Evolutionary conservation across 2,797 vertebrate genomes (phyloP), one percentile per base, ranked within the genome.

Genomic region (Propithecus deckenii): DNA sequence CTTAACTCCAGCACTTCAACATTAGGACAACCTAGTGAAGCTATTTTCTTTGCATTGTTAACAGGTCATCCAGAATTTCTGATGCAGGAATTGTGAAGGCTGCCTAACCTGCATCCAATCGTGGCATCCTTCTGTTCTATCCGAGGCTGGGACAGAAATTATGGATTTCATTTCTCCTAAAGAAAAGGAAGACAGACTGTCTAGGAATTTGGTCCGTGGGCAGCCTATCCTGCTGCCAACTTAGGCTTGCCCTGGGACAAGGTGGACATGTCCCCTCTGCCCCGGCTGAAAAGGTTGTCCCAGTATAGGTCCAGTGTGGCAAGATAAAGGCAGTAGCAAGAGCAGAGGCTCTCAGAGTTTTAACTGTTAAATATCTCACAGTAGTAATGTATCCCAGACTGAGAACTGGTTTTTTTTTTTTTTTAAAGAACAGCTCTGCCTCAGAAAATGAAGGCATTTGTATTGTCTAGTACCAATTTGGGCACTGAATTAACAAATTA

Each of bases 151-250:
- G 41, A 52, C 30, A 65, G 52, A 72, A 50, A 18, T 30, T 30
- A 14, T 9, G 32, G 17, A 8, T 30, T 43, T 84, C n/a, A 65
- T 65, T 65, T 30, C 20, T 85, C 32, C 41, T 72, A 18, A 80
- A 90, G 32, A 63, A 55, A 46, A 72, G 74, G 32, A 59, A 75
- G n/a, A 4, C 11, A 61, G 14, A 43, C 63, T 32, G 2, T 76
- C 59, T 91, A 78, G 86, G 76, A 94, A 91, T 93, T 7, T 92
- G 63, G 46, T 72, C 32, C 61, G 72, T 89, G 35, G 14, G n/a
- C n/a, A 90, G 48, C 30, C 41, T 8, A 0, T n/a, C 2, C 13
- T 52, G 12, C 63, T 48, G n/a, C 72, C 78, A 30, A 30, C 43
- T 17, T 55, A 48, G 43, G 11, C 55, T 78, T 92, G 38, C 76